Evolutionary conservation across 2,888 invertebrate genomes (phyloP).

Genomic region (Pristionchus japonicus): DNA sequence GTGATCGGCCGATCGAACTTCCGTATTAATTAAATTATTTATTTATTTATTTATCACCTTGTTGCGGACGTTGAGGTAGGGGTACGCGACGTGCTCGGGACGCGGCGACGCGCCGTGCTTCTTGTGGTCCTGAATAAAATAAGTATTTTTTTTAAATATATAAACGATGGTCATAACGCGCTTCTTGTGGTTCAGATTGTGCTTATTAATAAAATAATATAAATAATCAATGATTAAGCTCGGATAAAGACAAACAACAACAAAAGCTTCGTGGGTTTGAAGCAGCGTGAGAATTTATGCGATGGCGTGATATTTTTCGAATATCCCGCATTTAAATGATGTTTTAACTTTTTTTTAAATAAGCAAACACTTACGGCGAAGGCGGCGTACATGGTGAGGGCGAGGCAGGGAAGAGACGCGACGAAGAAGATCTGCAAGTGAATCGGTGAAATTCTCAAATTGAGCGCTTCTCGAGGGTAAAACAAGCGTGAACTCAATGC

Average conservation of each 20-base stretch:
- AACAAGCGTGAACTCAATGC: not conserved
- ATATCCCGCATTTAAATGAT: not conserved
- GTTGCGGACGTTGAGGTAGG: slow-evolving; percentile 70
- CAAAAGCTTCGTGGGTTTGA: no score
- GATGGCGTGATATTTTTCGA: no score
- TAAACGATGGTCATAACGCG: no score
- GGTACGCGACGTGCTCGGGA: slow-evolving; percentile 70
- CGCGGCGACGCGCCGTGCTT: slow-evolving; percentile 60
- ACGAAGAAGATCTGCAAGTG: slow-evolving; percentile 65
- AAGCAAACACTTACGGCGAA: slow-evolving; percentile 48
- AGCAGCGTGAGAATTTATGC: no score
- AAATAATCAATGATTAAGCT: no score
- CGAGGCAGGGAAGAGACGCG: slow-evolving; percentile 68
- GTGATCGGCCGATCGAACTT: no score
- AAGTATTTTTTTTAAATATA: not conserved
- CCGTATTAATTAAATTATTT: no score
- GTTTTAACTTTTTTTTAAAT: no score
- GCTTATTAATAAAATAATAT: no score
- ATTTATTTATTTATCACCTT: no score
- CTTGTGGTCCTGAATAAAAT: slow-evolving; percentile 52
- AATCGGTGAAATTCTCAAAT: not conserved
- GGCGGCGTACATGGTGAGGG: slow-evolving; percentile 69
- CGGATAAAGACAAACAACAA: no score
- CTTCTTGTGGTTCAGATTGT: no score
- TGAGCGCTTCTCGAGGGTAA: not conserved